A percentile compares a stretch with the other conserved stretches of the same genome.
phyloP scores from a whole-genome alignment of 2,888 invertebrate genomes.

The Morinoia aosen region DNA sequence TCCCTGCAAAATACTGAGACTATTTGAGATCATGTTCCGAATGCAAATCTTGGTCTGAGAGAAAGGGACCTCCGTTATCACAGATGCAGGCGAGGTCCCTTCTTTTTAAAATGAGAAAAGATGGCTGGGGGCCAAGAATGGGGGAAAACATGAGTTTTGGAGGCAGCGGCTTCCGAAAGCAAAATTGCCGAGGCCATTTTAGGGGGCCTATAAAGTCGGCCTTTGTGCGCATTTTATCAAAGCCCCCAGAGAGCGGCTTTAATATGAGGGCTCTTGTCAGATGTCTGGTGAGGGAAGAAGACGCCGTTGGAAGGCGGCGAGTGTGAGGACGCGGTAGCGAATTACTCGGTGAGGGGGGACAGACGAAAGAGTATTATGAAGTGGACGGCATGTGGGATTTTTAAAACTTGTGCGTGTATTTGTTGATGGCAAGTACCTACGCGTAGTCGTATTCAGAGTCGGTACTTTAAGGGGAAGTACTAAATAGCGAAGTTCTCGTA shows the following conservation, averaged over 20 bases:
- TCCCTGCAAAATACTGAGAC: too few relatives aligned
- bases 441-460: neutral
- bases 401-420: neutral
- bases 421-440: neutral
- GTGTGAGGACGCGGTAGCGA: neutral
- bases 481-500: too few relatives aligned
- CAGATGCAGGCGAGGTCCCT: neutral
- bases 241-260: conserved; percentile 24
- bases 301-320: neutral
- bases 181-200: conserved; percentile 52
- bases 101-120: conserved; percentile 14
- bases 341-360: neutral
- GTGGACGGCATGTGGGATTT: neutral
- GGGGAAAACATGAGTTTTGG: conserved; percentile 40
- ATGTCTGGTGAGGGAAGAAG: neutral
- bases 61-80: neutral
- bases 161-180: conserved; percentile 46
- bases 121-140: conserved; percentile 7
- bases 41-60: neutral
- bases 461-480: too few relatives aligned
- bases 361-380: neutral
- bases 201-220: conserved; percentile 44
- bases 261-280: conserved; percentile 41
- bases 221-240: conserved; percentile 53
- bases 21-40: too few relatives aligned